phyloP scores from a whole-genome alignment of 2,797 vertebrate genomes.

The Harpagifer antarcticus region DNA sequence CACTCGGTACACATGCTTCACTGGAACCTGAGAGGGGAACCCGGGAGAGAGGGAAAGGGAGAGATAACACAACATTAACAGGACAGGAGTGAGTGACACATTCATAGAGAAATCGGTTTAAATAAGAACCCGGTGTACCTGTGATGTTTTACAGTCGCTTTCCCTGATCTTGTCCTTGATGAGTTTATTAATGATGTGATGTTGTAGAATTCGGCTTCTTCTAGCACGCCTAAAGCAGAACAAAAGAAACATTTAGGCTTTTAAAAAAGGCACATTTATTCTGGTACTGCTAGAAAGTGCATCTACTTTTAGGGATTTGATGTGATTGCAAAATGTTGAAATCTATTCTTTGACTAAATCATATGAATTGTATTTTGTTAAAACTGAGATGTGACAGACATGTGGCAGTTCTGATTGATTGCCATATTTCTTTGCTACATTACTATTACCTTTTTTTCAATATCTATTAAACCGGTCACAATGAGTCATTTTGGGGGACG shows the following conservation, averaged over 20 bases:
- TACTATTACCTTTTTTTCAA: neutral
- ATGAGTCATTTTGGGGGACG: neutral
- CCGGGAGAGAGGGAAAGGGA: neutral
- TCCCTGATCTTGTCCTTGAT: slow-evolving; percentile 99
- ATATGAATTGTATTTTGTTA: neutral
- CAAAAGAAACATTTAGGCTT: slow-evolving; percentile 2
- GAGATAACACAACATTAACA: neutral
- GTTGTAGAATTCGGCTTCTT: slow-evolving; percentile 99
- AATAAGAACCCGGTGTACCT: slow-evolving; percentile 79
- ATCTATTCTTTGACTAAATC: neutral
- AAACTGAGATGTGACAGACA: no score
- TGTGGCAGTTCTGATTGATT: neutral
- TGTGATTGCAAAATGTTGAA: neutral
- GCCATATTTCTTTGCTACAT: neutral
- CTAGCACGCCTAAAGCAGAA: slow-evolving; percentile 88
- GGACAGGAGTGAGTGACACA: neutral
- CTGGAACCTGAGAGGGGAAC: slow-evolving; percentile 85
- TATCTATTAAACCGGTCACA: neutral
- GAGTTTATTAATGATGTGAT: slow-evolving; percentile 99
- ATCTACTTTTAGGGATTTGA: neutral
- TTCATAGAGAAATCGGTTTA: fast-evolving
- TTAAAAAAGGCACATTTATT: neutral
- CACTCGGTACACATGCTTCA: slow-evolving; percentile 98
- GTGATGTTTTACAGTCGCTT: slow-evolving; percentile 95
- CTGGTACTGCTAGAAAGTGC: neutral